Evolutionary conservation across 1,140 invertebrate genomes (phyloP).

Genomic region (Agrypnia vestita): DNA sequence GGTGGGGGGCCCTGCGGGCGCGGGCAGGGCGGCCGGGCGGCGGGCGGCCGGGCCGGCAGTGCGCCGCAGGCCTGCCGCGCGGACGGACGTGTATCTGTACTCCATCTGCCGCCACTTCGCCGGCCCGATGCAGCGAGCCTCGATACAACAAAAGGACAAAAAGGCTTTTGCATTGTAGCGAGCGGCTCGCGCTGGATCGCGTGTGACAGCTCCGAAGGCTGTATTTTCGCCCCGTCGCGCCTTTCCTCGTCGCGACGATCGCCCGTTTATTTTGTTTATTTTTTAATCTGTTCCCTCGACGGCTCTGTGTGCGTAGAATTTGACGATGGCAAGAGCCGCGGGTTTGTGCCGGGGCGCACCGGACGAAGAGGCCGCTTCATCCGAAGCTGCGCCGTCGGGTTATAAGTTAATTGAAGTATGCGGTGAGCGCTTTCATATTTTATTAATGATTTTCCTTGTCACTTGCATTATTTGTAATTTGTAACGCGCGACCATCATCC

Average conservation of each 20-base stretch:
- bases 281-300: conserved; percentile 5
- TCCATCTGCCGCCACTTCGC: neutral
- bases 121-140: neutral
- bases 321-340: conserved; percentile 13
- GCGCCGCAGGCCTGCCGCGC: conserved; percentile 41
- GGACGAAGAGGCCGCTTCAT: neutral
- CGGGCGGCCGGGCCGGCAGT: neutral
- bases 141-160: neutral
- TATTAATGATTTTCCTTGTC: too few species aligned
- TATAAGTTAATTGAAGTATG: conserved; percentile 20
- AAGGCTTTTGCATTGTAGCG: neutral
- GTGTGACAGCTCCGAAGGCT: conserved; percentile 1
- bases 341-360: conserved; percentile 5
- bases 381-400: conserved; percentile 14
- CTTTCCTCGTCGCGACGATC: conserved; percentile 8
- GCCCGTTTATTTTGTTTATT: conserved; percentile 3
- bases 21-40: neutral
- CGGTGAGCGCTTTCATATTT: conserved; percentile 27
- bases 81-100: conserved; percentile 32
- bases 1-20: neutral
- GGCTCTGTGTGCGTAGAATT: conserved; percentile 10
- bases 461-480: neutral
- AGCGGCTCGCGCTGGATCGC: conserved; percentile 6
- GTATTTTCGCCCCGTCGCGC: conserved; percentile 5
- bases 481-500: neutral